Conservation (phyloP, 1,140 invertebrate genomes). For the Arion vulgaris region DNA sequence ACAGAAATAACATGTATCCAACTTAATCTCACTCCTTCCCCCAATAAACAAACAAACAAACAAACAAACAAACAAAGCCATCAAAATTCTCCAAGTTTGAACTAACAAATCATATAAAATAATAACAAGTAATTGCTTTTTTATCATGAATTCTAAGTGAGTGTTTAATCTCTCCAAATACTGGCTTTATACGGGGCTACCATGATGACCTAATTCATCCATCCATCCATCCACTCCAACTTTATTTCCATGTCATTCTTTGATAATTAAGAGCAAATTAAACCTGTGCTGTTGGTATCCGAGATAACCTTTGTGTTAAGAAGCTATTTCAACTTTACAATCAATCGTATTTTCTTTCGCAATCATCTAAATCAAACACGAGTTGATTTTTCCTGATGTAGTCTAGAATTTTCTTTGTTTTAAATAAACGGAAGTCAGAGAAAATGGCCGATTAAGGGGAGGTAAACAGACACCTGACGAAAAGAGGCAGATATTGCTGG, state of each 20-base stretch:
- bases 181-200: background rate
- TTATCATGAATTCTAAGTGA: background rate
- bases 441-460: constrained; percentile 26
- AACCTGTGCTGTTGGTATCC: background rate
- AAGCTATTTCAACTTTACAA: background rate
- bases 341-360: background rate
- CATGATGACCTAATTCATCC: background rate
- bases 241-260: background rate
- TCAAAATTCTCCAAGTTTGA: too few species aligned
- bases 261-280: background rate
- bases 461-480: constrained; percentile 4
- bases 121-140: background rate
- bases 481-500: background rate
- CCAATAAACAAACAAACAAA: too few species aligned
- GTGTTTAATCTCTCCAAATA: background rate
- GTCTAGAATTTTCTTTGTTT: background rate
- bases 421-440: constrained; percentile 16
- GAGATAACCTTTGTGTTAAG: background rate
- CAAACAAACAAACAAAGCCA: too few species aligned
- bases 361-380: background rate
- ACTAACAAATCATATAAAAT: background rate
- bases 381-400: background rate
- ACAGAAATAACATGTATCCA: too few species aligned
- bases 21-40: too few species aligned
- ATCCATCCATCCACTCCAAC: background rate